Evolutionary conservation across 2,888 invertebrate species (phyloP).

Genomic region (Synanthedon andrenaeformis): DNA sequence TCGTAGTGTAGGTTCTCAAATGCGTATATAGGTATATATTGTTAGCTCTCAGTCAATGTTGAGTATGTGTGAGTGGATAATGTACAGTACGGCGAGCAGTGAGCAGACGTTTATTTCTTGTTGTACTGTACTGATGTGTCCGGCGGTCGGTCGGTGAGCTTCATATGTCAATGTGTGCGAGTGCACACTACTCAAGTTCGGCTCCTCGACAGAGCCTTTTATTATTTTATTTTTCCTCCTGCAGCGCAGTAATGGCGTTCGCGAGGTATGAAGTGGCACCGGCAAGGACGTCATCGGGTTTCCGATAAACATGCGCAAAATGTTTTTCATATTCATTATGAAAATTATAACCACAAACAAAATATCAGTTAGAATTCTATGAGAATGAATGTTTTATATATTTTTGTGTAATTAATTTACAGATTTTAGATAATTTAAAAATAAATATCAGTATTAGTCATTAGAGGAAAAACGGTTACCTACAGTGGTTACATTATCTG

Average conservation of each 20-base stretch:
- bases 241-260: slow-evolving; percentile 38
- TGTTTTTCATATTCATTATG: too few relatives aligned
- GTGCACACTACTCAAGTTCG: slow-evolving; percentile 36
- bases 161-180: slow-evolving; percentile 32
- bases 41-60: slow-evolving; percentile 7
- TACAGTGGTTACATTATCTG: too few relatives aligned
- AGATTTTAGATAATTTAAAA: too few relatives aligned
- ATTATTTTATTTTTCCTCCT: slow-evolving; percentile 63
- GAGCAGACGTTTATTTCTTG: slow-evolving; percentile 20
- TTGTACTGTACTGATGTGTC: slow-evolving; percentile 35
- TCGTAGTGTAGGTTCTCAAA: slow-evolving; percentile 12
- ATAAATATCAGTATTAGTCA: too few relatives aligned
- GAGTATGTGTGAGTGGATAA: slow-evolving; percentile 38
- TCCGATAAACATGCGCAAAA: slow-evolving; percentile 4
- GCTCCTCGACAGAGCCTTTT: slow-evolving; percentile 55
- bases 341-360: too few relatives aligned
- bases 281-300: slow-evolving; percentile 20
- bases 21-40: slow-evolving; percentile 13
- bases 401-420: too few relatives aligned
- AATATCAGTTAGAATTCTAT: too few relatives aligned
- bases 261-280: slow-evolving; percentile 20
- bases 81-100: slow-evolving; percentile 13
- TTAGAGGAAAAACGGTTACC: too few relatives aligned
- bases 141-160: slow-evolving; percentile 41
- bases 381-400: too few relatives aligned